Conservation (phyloP, 2,797 vertebrate genomes). For the Siniperca obscura region DNA sequence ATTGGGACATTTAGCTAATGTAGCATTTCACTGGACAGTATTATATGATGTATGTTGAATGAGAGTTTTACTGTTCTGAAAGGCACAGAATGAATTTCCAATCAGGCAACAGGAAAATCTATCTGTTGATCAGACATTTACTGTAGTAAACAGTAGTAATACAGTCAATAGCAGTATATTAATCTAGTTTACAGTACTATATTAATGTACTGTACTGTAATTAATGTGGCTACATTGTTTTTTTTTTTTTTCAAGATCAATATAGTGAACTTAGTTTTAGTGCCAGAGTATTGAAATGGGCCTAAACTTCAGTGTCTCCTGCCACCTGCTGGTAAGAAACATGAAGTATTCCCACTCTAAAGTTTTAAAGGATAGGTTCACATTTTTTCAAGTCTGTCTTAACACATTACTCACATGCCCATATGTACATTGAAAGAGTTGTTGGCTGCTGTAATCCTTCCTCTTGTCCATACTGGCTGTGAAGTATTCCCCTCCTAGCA, state of each 20-base stretch:
- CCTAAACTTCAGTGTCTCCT: conserved; percentile 60
- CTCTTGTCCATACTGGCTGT: neutral
- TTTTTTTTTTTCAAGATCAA: conserved; percentile 3
- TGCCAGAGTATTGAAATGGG: neutral
- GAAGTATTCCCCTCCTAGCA: neutral
- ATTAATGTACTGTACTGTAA: neutral
- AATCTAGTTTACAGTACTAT: neutral
- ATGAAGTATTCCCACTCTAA: neutral
- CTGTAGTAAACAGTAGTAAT: neutral
- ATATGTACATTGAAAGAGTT: neutral
- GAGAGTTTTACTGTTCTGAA: conserved; percentile 5
- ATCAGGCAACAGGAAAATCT: neutral
- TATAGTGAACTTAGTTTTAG: conserved; percentile 28
- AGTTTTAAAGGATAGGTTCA: neutral
- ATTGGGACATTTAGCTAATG: neutral
- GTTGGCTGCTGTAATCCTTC: neutral
- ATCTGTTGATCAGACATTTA: neutral
- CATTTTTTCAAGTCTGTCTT: neutral
- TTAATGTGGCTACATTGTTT: neutral
- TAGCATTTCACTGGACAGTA: conserved; percentile 2
- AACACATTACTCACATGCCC: neutral
- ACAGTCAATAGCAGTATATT: neutral
- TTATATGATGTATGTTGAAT: neutral
- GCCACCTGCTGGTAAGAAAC: conserved; percentile 81
- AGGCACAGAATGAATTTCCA: neutral